Evolutionary conservation across 2,888 invertebrate species (phyloP).

Genomic region (Apotomis turbidana): DNA sequence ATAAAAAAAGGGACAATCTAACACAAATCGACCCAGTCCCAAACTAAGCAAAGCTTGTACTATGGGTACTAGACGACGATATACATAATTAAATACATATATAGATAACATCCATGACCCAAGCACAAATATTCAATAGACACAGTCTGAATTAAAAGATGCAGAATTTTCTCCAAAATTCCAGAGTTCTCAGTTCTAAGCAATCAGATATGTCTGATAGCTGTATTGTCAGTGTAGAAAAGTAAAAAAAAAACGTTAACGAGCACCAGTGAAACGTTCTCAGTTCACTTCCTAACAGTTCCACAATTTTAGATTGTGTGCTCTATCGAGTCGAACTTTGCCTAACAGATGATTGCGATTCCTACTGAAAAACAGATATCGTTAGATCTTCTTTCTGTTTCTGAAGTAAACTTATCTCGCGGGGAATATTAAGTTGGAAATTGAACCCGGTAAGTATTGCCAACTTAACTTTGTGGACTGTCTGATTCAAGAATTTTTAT

Average conservation of each 20-base stretch:
- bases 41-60: too few species aligned
- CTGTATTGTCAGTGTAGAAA: neutral
- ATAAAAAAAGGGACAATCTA: too few species aligned
- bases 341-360: slow-evolving; percentile 77
- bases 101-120: too few species aligned
- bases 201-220: too few species aligned
- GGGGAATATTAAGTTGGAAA: neutral
- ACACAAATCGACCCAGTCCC: too few species aligned
- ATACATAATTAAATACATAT: too few species aligned
- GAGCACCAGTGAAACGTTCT: slow-evolving; percentile 21
- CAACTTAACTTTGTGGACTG: neutral
- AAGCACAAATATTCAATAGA: too few species aligned
- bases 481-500: too few species aligned
- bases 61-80: too few species aligned
- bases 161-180: too few species aligned
- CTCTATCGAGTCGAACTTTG: slow-evolving; percentile 69
- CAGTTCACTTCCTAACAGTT: slow-evolving; percentile 70
- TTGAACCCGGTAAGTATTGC: neutral
- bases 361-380: slow-evolving; percentile 63
- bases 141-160: too few species aligned
- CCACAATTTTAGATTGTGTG: slow-evolving; percentile 68
- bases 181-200: too few species aligned
- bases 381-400: slow-evolving; percentile 60
- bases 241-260: neutral
- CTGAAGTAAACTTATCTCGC: slow-evolving; percentile 21